These are phyloP conservation scores for Chirona hameri DNA, from an alignment of 2,888 invertebrate species.

Conservation along the genomic window DNA sequence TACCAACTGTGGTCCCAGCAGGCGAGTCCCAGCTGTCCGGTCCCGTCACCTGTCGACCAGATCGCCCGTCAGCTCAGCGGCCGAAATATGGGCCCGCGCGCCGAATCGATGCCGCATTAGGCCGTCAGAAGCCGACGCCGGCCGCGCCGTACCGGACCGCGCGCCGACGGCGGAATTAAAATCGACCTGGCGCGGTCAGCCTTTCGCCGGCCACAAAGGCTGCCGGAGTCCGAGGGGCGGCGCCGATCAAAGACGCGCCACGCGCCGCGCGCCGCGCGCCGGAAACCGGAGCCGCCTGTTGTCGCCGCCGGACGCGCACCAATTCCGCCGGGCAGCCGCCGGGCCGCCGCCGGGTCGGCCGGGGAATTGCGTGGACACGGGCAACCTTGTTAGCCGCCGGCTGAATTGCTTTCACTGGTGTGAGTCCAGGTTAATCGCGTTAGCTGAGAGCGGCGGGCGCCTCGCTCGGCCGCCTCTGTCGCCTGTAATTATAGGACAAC, in stretches of 20 bases:
- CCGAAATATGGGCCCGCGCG: not conserved
- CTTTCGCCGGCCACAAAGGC: not conserved
- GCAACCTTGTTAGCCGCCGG: not conserved
- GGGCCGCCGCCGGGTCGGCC: not conserved
- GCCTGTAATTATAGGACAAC: not conserved
- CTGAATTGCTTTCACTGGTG: not conserved
- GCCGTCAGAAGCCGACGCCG: not conserved
- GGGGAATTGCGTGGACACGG: not conserved
- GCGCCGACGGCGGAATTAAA: not conserved
- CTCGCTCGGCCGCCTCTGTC: not conserved
- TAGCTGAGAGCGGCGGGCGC: not conserved
- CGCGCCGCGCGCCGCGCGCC: no score
- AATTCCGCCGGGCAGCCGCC: not conserved
- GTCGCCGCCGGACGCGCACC: not conserved
- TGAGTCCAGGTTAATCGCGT: not conserved
- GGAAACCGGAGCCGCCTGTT: not conserved
- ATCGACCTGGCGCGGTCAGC: not conserved
- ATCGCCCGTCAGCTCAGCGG: not conserved
- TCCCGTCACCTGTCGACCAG: no score
- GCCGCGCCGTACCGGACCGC: not conserved
- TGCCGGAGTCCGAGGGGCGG: no score
- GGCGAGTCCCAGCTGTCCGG: no score
- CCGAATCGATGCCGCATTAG: slow-evolving; percentile 11
- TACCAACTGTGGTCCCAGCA: no score
- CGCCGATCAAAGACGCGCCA: not conserved